Evolutionary conservation across 2,113 vertebrate genomes (phyloP).

Genomic region (Toxotes jaculatrix): DNA sequence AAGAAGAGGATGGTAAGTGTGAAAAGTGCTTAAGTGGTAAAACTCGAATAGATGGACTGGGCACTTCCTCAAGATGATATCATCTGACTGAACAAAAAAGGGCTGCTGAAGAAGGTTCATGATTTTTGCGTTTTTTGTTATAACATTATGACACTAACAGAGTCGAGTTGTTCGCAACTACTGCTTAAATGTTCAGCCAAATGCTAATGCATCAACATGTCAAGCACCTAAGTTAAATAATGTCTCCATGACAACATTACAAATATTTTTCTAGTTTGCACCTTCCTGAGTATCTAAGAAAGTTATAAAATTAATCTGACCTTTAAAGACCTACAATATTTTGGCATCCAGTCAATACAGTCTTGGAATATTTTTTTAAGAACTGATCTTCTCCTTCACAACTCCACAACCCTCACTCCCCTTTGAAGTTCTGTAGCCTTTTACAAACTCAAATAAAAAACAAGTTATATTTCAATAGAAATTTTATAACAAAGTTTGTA

Average conservation of each 20-base stretch:
- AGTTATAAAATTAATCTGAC: neutral
- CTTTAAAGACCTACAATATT: neutral
- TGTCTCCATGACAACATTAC: neutral
- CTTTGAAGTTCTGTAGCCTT: no score
- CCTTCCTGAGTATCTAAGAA: neutral
- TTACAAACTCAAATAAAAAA: no score
- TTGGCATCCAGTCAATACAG: neutral
- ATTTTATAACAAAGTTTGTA: neutral
- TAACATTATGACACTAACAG: neutral
- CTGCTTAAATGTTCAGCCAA: neutral
- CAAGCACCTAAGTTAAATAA: neutral
- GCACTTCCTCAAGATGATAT: neutral
- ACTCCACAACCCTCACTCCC: neutral
- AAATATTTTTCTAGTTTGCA: neutral
- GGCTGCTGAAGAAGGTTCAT: neutral
- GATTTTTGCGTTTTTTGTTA: neutral
- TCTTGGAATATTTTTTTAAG: neutral
- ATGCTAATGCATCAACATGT: neutral
- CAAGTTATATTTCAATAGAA: no score
- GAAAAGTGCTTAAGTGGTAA: slow-evolving; percentile 44
- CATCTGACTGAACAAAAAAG: neutral
- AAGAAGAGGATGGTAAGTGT: slow-evolving; percentile 52
- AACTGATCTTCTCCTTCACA: neutral
- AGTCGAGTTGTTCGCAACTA: neutral
- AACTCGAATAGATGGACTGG: slow-evolving; percentile 13